Evolutionary conservation across 2,113 vertebrate species (phyloP), one percentile per base, ranked within the genome.

Genomic region (Alethe diademata): DNA sequence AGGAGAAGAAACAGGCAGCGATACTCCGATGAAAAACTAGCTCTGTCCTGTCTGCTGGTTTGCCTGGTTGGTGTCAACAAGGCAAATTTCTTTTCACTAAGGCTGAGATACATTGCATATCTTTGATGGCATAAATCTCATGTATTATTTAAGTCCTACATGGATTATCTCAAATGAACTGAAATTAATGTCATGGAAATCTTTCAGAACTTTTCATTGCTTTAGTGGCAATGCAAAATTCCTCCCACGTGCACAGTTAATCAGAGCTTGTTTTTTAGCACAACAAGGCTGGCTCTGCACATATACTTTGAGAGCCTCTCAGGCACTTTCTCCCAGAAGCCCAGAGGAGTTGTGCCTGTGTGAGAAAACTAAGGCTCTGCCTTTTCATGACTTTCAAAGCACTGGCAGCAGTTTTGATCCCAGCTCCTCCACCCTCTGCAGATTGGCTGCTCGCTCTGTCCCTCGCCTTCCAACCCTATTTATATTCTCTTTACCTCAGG

Each of bases 91-190:
- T 93, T 58, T 79, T 72, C 83, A 53, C 91, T 78, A 35, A 69
- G 40, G 18, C n/a, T 33, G 40, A 86, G 42, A 78, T 29, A 22
- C 53, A 14, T 51, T n/a, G 50, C 28, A 2, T 69, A 31, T 86
- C 85, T 85, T 87, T 6, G 5, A 90, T 6, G 6, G 75, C 40
- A 31, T 48, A 93, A 74, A 74, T 86, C 95, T 95, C 95, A 97
- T 95, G 94, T 94, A 94, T 97, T 95, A 96, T 97, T 96, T 97
- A 95, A 97, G 78, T 43, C 66, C 71, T 78, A 88, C 53, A 43
- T 31, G 48, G 58, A 88, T 96, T 78, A 87, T 90, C 88, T 92
- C 15, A 71, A 93, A 93, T 80, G 73, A 94, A 92, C 73, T 67
- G 62, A 91, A 93, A 93, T 93, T 96, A 93, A 92, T 47, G 83